Percentiles rank a stretch among this genome's conserved stretches.
These are phyloP conservation scores for Microtus pennsylvanicus DNA, from an alignment of 2,113 vertebrate species.

Conservation along the genomic window DNA sequence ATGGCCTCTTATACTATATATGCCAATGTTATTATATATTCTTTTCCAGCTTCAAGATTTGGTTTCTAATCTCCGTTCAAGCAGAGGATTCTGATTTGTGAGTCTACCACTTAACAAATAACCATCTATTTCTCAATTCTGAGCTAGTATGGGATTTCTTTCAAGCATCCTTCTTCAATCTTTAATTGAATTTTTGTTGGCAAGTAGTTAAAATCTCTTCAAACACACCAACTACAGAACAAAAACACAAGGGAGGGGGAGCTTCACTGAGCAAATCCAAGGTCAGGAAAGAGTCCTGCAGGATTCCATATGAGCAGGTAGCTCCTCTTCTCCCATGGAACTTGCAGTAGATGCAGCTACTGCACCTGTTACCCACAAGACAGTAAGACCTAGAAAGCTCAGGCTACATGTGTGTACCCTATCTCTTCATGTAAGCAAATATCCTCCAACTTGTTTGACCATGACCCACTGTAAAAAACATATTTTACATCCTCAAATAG, in stretches of 20 bases:
- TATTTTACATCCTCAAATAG: background rate
- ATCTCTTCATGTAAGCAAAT: background rate
- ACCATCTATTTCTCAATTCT: too few species aligned
- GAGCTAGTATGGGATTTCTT: too few species aligned
- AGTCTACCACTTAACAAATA: too few species aligned
- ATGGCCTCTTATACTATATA: too few species aligned
- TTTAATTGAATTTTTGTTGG: background rate
- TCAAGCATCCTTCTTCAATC: background rate
- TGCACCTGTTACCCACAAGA: background rate
- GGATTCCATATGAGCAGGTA: background rate
- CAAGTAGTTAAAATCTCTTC: constrained; percentile 52
- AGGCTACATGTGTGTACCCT: background rate
- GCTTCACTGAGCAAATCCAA: constrained; percentile 8
- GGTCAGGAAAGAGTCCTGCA: background rate
- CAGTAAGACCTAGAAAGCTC: background rate
- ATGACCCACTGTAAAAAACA: constrained; percentile 19
- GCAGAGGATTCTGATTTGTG: too few species aligned
- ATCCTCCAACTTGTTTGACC: constrained; percentile 28
- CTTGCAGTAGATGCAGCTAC: background rate
- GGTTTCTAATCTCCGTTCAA: too few species aligned
- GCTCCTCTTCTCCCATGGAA: background rate
- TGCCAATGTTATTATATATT: too few species aligned
- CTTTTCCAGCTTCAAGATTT: too few species aligned
- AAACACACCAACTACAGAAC: background rate
- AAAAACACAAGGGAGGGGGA: background rate